Conservation (phyloP, 2,888 invertebrate genomes). For the Sminthurides aquaticus region DNA sequence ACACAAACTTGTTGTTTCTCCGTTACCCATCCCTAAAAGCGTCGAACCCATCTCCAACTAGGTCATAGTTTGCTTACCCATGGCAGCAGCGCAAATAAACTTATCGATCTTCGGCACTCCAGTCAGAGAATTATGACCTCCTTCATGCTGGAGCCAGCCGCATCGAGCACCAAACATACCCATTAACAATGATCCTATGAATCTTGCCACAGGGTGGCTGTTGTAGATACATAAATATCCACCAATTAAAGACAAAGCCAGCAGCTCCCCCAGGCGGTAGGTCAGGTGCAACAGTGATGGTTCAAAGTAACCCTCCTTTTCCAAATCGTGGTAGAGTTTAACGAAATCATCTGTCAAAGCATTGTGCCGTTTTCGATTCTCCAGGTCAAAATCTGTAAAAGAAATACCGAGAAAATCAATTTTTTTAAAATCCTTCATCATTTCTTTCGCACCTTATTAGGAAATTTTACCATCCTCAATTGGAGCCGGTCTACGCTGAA, state of each 20-base stretch:
- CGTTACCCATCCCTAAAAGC: too few relatives aligned
- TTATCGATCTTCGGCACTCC: slow-evolving; percentile 11
- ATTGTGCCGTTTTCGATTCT: too few relatives aligned
- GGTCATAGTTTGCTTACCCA: too few relatives aligned
- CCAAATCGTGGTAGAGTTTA: slow-evolving; percentile 11
- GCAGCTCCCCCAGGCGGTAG: slow-evolving; percentile 8
- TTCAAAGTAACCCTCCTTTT: slow-evolving; percentile 12
- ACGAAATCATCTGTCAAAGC: slow-evolving; percentile 16
- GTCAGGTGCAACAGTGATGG: slow-evolving; percentile 4
- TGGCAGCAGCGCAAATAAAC: neutral
- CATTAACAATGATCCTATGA: neutral
- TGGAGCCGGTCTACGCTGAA: slow-evolving; percentile 27
- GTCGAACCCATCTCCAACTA: too few relatives aligned
- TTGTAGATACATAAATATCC: neutral
- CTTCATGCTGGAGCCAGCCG: slow-evolving; percentile 17
- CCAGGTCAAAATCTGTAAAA: too few relatives aligned
- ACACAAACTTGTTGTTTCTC: too few relatives aligned
- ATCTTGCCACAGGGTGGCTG: too few relatives aligned
- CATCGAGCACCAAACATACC: neutral
- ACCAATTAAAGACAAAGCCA: neutral
- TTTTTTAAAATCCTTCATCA: too few relatives aligned
- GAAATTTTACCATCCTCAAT: slow-evolving; percentile 27
- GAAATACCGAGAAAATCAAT: too few relatives aligned
- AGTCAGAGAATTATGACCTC: slow-evolving; percentile 11
- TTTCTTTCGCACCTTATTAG: too few relatives aligned